Evolutionary conservation across 1,140 invertebrate genomes (phyloP).

Genomic region (Phymorhynchus buccinoides): DNA sequence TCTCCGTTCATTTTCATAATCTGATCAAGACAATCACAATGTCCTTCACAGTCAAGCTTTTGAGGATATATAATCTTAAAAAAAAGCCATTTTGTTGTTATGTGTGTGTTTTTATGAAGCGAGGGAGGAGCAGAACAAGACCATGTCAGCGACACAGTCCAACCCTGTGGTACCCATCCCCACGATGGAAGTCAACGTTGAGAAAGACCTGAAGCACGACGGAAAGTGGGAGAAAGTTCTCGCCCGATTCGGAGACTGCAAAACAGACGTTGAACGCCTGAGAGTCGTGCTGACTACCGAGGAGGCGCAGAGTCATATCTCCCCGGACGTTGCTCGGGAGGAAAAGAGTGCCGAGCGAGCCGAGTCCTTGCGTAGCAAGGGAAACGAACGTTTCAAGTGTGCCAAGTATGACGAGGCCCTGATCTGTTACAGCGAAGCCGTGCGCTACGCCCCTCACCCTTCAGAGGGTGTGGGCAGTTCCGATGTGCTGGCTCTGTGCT

Average conservation of each 20-base stretch:
- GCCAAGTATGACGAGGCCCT: constrained; percentile 84
- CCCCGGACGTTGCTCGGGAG: constrained; percentile 52
- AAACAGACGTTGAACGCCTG: constrained; percentile 65
- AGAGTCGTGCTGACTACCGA: constrained; percentile 58
- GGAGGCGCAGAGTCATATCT: constrained; percentile 58
- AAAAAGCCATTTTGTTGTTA: not conserved
- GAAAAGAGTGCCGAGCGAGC: constrained; percentile 80
- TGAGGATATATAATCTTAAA: not conserved
- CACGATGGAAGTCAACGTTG: constrained; percentile 21
- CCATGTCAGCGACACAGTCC: not conserved
- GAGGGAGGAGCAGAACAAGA: too few relatives aligned
- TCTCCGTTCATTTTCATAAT: too few relatives aligned
- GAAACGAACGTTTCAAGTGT: constrained; percentile 85
- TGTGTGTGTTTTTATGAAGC: constrained; percentile 16
- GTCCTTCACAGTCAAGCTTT: too few relatives aligned
- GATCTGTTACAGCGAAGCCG: constrained; percentile 81
- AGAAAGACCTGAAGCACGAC: constrained; percentile 22
- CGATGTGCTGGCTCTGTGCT: constrained; percentile 78
- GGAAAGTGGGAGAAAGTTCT: constrained; percentile 44
- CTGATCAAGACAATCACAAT: too few relatives aligned
- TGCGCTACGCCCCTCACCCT: constrained; percentile 64
- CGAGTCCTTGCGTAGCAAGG: constrained; percentile 80
- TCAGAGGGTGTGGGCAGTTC: constrained; percentile 35
- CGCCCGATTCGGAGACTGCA: constrained; percentile 48
- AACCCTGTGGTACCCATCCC: not conserved